A percentile compares a stretch with the other conserved stretches of the same genome.
Evolutionary conservation across 2,113 vertebrate species (phyloP).

Genomic region (Tenebrosternarchus preto): DNA sequence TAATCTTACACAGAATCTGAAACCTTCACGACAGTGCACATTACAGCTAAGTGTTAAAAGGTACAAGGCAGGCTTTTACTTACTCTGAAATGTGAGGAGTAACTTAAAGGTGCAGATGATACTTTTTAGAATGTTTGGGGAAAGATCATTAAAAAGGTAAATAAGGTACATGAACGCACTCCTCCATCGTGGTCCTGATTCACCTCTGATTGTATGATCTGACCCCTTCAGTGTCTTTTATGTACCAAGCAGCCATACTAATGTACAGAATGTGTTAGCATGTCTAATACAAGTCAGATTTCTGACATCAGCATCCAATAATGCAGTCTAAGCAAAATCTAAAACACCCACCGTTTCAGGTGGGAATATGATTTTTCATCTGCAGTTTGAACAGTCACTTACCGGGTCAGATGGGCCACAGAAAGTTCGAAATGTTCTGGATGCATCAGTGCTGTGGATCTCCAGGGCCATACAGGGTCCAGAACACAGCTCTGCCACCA

Average conservation of each 20-base stretch:
- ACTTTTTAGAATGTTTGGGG: constrained; percentile 26
- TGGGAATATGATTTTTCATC: not conserved
- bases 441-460: constrained; percentile 75
- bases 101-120: constrained; percentile 18
- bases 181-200: too few species aligned
- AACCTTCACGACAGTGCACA: constrained; percentile 38
- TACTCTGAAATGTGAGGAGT: constrained; percentile 32
- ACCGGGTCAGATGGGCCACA: constrained; percentile 94
- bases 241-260: constrained; percentile 1
- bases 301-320: not conserved
- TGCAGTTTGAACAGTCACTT: constrained; percentile 71
- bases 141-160: constrained; percentile 14
- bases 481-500: constrained; percentile 88
- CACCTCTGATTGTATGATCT: not conserved
- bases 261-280: not conserved
- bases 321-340: not conserved
- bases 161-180: constrained; percentile 7
- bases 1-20: constrained; percentile 36
- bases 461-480: constrained; percentile 91
- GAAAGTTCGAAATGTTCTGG: constrained; percentile 86
- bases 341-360: not conserved
- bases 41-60: constrained; percentile 35
- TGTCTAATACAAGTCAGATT: not conserved
- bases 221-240: not conserved
- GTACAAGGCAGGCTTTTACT: constrained; percentile 51